phyloP scores from a whole-genome alignment of 2,888 invertebrate genomes.

The Mesoligia furuncula region DNA sequence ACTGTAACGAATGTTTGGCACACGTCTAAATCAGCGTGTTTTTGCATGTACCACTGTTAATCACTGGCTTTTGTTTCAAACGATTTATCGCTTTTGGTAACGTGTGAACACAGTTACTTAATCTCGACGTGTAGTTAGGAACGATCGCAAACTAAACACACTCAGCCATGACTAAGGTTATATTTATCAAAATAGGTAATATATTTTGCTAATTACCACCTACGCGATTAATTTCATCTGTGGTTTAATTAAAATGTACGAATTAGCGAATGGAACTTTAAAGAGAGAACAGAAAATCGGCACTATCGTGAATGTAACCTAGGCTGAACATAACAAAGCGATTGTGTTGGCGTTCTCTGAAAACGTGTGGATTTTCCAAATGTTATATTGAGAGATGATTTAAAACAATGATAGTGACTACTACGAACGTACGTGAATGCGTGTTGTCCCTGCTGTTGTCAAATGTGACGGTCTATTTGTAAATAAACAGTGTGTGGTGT shows the following conservation, averaged over 20 bases:
- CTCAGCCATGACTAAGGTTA: conserved; percentile 18
- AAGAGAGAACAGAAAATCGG: conserved; percentile 65
- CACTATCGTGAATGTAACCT: conserved; percentile 68
- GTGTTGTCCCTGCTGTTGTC: conserved; percentile 79
- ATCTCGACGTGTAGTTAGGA: conserved; percentile 37
- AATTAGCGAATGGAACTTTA: conserved; percentile 20
- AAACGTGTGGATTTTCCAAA: conserved; percentile 53
- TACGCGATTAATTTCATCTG: conserved; percentile 7
- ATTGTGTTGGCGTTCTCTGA: conserved; percentile 65
- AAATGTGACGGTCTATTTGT: conserved; percentile 79
- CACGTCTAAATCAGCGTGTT: conserved; percentile 55
- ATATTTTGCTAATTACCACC: conserved; percentile 9
- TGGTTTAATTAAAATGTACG: conserved; percentile 19
- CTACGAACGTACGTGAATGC: conserved; percentile 80
- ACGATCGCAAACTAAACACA: conserved; percentile 18
- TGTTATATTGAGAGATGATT: conserved; percentile 59
- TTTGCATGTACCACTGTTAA: conserved; percentile 57
- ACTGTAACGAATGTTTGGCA: conserved; percentile 63
- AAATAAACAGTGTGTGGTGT: conserved; percentile 82
- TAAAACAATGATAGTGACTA: conserved; percentile 57
- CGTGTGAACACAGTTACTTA: conserved; percentile 56
- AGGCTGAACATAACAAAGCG: conserved; percentile 73
- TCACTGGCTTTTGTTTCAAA: conserved; percentile 60
- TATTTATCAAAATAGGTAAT: conserved; percentile 31
- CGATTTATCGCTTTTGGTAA: conserved; percentile 59